phyloP scores from a whole-genome alignment of 2,113 vertebrate species.

The Setophaga petechia region DNA sequence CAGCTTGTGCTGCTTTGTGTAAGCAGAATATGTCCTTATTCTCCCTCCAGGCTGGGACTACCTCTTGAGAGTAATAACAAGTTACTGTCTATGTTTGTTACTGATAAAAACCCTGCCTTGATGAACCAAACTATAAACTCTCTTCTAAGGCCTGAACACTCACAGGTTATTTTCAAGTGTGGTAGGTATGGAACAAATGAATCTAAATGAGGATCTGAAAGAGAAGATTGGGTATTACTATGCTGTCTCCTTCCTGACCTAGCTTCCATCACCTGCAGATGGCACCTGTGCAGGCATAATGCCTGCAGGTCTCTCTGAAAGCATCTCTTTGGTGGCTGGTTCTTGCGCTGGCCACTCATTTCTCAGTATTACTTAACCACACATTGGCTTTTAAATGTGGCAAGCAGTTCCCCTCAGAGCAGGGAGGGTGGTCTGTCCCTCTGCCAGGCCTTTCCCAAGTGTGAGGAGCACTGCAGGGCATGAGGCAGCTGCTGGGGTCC shows the following conservation, averaged over 20 bases:
- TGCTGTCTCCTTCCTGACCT: background rate
- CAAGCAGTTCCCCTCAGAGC: rapidly evolving
- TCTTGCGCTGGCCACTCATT: background rate
- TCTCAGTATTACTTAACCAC: background rate
- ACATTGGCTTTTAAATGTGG: background rate
- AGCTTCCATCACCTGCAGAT: background rate
- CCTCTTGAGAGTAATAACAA: background rate
- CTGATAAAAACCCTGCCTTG: background rate
- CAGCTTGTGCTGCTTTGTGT: background rate
- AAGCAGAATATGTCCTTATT: background rate
- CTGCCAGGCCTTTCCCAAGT: rapidly evolving
- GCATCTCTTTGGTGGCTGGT: background rate
- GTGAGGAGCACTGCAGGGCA: background rate
- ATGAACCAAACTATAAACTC: background rate
- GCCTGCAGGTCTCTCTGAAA: background rate
- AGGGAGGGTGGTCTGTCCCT: background rate
- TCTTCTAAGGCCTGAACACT: background rate
- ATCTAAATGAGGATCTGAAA: background rate
- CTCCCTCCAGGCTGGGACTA: background rate
- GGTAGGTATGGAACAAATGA: background rate
- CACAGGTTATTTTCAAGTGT: background rate
- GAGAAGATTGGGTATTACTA: background rate
- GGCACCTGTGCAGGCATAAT: rapidly evolving
- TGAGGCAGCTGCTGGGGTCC: rapidly evolving
- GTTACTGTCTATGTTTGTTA: background rate